Conservation (phyloP, 2,888 invertebrate species). For the Incurvaria masculella region DNA sequence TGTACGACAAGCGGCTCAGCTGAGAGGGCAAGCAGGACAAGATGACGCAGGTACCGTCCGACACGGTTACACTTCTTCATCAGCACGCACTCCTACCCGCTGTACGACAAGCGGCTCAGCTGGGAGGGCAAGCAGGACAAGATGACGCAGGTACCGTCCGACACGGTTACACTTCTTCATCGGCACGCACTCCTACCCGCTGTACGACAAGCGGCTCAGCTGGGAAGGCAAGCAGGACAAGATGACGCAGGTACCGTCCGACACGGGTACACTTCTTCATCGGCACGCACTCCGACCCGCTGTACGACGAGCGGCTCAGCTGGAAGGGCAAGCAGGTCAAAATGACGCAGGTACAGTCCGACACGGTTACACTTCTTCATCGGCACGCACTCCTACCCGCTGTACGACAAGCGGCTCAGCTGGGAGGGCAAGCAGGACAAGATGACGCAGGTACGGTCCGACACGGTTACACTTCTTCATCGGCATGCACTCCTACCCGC, state of each 20-base stretch:
- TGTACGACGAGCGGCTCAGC: constrained; percentile 87
- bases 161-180: too few relatives aligned
- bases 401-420: constrained; percentile 87
- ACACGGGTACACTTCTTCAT: constrained; percentile 96
- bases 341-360: constrained; percentile 87
- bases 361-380: too few relatives aligned
- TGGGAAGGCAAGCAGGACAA: constrained; percentile 96
- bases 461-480: too few relatives aligned
- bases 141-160: constrained; percentile 94
- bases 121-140: constrained; percentile 96
- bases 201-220: constrained; percentile 87
- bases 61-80: too few relatives aligned
- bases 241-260: constrained; percentile 94
- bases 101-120: constrained; percentile 87
- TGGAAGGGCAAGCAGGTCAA: constrained; percentile 96
- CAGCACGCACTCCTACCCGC: constrained; percentile 82
- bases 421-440: constrained; percentile 96
- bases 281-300: constrained; percentile 82
- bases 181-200: constrained; percentile 82
- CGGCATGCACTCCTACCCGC: constrained; percentile 82
- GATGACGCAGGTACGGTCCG: constrained; percentile 94
- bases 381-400: constrained; percentile 82
- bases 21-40: constrained; percentile 96
- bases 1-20: constrained; percentile 87
- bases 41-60: constrained; percentile 94